A percentile compares a stretch with the other conserved stretches of the same genome.
Conservation (phyloP, 2,888 invertebrate genomes). For the Timema cristinae region DNA sequence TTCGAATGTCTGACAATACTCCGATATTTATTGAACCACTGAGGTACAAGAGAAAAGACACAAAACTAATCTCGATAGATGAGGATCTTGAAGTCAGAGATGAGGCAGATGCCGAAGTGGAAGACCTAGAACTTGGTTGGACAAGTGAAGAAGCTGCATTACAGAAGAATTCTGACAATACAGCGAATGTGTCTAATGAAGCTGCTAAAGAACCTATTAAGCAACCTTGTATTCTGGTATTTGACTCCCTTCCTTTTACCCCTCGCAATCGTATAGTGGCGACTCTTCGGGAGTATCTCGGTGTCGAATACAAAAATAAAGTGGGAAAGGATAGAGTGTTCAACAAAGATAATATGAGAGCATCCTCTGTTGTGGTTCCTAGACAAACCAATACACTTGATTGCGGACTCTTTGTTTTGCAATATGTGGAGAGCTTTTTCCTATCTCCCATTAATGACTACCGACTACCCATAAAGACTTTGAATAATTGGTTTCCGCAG, state of each 20-base stretch:
- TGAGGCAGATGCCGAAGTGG: slow-evolving; percentile 8
- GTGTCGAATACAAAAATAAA: slow-evolving; percentile 79
- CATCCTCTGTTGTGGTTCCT: slow-evolving; percentile 87
- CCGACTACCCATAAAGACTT: slow-evolving; percentile 72
- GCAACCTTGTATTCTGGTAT: slow-evolving; percentile 83
- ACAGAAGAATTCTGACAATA: neutral
- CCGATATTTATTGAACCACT: slow-evolving; percentile 24
- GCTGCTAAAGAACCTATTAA: slow-evolving; percentile 4
- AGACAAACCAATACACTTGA: slow-evolving; percentile 97
- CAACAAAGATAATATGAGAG: slow-evolving; percentile 79
- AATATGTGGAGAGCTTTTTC: slow-evolving; percentile 96
- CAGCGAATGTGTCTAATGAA: neutral
- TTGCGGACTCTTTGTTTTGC: slow-evolving; percentile 91
- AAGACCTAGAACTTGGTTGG: neutral
- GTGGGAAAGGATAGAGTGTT: slow-evolving; percentile 63
- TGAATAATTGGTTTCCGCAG: slow-evolving; percentile 84
- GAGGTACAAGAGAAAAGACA: neutral
- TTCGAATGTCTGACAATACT: slow-evolving; percentile 33
- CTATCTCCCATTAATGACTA: slow-evolving; percentile 82
- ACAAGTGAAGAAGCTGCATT: neutral
- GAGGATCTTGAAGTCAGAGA: slow-evolving; percentile 5
- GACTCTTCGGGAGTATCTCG: slow-evolving; percentile 86
- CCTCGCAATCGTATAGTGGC: slow-evolving; percentile 80
- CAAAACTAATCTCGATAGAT: slow-evolving; percentile 1
- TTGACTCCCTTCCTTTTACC: slow-evolving; percentile 84